Conservation (phyloP, 2,888 invertebrate species). For the Plebejus melissa region DNA sequence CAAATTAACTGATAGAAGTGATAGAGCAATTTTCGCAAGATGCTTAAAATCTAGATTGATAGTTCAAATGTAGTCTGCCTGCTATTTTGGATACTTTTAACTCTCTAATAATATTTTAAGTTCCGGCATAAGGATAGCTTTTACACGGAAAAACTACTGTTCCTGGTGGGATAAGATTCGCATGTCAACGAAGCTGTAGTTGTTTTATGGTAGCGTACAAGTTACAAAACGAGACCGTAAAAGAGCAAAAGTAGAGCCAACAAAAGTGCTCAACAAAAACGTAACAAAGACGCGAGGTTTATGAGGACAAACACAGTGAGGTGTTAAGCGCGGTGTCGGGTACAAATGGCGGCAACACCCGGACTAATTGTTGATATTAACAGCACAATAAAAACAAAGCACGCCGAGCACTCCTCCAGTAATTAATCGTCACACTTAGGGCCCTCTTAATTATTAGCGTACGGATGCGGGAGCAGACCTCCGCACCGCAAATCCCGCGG, state of each 20-base stretch:
- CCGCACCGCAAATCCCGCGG: conserved; percentile 54
- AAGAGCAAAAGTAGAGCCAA: neutral
- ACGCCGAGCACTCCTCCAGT: conserved; percentile 63
- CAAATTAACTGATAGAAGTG: neutral
- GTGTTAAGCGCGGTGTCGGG: conserved; percentile 24
- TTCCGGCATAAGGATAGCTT: too few relatives aligned
- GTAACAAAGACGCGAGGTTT: neutral
- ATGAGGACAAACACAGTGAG: conserved; percentile 16
- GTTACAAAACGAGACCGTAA: neutral
- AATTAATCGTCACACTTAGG: conserved; percentile 69
- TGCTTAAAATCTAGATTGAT: too few relatives aligned
- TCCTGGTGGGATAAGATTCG: too few relatives aligned
- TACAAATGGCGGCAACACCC: conserved; percentile 8
- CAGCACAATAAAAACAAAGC: conserved; percentile 55
- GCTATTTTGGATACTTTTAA: too few relatives aligned
- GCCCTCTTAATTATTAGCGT: conserved; percentile 70
- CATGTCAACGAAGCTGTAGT: too few relatives aligned
- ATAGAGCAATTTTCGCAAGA: too few relatives aligned
- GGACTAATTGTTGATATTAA: conserved; percentile 40
- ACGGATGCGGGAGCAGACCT: conserved; percentile 67
- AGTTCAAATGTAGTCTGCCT: too few relatives aligned
- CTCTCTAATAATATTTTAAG: too few relatives aligned
- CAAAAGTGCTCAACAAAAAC: neutral
- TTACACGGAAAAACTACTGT: too few relatives aligned
- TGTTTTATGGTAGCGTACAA: neutral